Conservation (phyloP, 1,140 invertebrate species). For the Zaprionus taronus region DNA sequence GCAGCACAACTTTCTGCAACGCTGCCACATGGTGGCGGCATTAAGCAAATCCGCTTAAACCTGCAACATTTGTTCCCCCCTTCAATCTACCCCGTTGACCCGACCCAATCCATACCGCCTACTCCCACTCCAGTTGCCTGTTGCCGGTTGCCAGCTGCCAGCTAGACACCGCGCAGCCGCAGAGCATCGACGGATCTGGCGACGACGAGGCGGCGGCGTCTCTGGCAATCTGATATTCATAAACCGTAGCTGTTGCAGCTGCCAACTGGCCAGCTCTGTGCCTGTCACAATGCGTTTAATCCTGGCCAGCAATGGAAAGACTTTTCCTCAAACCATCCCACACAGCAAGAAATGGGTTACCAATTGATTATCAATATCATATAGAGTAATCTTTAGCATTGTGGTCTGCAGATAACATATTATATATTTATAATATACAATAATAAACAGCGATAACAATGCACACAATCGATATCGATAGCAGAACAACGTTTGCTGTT, state of each 20-base stretch:
- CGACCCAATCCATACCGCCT: slow-evolving; percentile 12
- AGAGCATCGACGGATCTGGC: slow-evolving; percentile 12
- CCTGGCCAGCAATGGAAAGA: slow-evolving; percentile 15
- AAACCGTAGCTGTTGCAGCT: slow-evolving; percentile 25
- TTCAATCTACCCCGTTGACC: background rate
- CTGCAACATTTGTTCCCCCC: slow-evolving; percentile 26
- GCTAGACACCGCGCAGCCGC: slow-evolving; percentile 15
- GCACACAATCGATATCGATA: background rate
- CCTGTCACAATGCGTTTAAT: slow-evolving; percentile 36
- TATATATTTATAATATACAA: no score
- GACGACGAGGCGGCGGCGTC: slow-evolving; percentile 1
- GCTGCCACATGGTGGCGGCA: slow-evolving; percentile 53
- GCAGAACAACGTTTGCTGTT: background rate
- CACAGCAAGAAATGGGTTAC: slow-evolving; percentile 5
- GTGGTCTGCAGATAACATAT: no score
- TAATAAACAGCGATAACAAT: background rate
- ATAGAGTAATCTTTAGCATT: background rate
- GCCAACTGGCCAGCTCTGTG: slow-evolving; percentile 34
- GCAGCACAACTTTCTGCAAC: slow-evolving; percentile 77
- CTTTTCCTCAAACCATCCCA: slow-evolving; percentile 10
- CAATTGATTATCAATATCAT: background rate
- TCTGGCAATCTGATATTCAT: slow-evolving; percentile 47
- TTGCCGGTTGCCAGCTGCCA: slow-evolving; percentile 17
- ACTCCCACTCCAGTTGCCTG: slow-evolving; percentile 38
- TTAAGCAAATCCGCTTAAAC: slow-evolving; percentile 72